phyloP scores from a whole-genome alignment of 2,888 invertebrate genomes.

The Hirtodrosophila confusa region DNA sequence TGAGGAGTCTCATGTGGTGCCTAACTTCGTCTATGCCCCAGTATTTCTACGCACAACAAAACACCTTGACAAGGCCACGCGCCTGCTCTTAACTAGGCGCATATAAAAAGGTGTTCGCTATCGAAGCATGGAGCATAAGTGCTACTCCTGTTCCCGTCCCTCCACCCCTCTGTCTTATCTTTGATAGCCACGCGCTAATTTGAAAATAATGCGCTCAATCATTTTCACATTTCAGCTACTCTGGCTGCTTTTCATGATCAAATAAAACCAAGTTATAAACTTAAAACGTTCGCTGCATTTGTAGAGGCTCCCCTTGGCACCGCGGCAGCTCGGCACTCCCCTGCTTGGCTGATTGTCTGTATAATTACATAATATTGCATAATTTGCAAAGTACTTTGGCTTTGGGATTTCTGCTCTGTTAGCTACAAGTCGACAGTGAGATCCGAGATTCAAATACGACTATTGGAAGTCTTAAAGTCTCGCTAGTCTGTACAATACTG shows the following conservation, averaged over 20 bases:
- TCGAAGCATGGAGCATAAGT: slow-evolving; percentile 44
- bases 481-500: slow-evolving; percentile 49
- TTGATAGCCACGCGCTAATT: slow-evolving; percentile 76
- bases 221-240: slow-evolving; percentile 71
- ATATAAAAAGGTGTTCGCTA: slow-evolving; percentile 40
- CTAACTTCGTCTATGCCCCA: slow-evolving; percentile 1
- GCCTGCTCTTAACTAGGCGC: slow-evolving; percentile 34
- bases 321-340: neutral
- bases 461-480: slow-evolving; percentile 20
- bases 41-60: slow-evolving; percentile 3
- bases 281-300: slow-evolving; percentile 23
- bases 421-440: slow-evolving; percentile 53
- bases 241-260: slow-evolving; percentile 38
- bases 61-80: slow-evolving; percentile 56
- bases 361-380: slow-evolving; percentile 80
- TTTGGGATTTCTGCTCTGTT: slow-evolving; percentile 82
- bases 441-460: slow-evolving; percentile 15
- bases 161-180: slow-evolving; percentile 9
- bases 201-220: slow-evolving; percentile 81
- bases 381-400: slow-evolving; percentile 76
- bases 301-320: neutral
- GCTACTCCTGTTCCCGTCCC: slow-evolving; percentile 12
- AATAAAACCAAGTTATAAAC: slow-evolving; percentile 40
- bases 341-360: slow-evolving; percentile 69
- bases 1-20: neutral